These are phyloP conservation scores for Chalcosyrphus nemorum DNA, from an alignment of 2,888 invertebrate species.

Conservation along the genomic window DNA sequence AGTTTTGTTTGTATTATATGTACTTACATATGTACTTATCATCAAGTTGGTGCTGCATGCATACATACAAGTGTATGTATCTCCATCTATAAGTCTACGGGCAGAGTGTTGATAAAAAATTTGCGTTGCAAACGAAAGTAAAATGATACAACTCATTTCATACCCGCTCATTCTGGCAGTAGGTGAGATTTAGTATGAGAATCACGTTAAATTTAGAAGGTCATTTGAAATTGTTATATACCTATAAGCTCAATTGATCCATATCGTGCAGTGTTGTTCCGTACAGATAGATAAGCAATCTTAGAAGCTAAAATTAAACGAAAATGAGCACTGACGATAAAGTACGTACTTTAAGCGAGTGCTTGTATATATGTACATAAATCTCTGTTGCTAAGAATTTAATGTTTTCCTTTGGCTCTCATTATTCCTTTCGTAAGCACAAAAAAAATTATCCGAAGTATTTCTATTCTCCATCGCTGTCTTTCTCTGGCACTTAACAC, in stretches of 20 bases:
- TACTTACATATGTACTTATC: no score
- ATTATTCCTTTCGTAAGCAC: background rate
- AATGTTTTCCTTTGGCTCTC: conserved; percentile 7
- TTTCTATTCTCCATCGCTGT: background rate
- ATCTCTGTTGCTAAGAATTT: conserved; percentile 1
- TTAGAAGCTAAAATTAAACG: background rate
- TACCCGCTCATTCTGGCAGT: background rate
- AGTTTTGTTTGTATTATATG: no score
- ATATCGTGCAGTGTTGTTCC: background rate
- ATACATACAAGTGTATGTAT: no score
- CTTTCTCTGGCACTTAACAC: background rate
- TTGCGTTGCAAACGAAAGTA: background rate
- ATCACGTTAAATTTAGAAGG: background rate
- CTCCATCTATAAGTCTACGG: no score
- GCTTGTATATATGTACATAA: conserved; percentile 1
- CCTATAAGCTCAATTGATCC: background rate
- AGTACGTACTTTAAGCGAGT: background rate
- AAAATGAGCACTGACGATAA: background rate
- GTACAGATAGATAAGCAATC: background rate
- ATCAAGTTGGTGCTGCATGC: no score
- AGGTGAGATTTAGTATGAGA: background rate
- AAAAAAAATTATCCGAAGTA: background rate
- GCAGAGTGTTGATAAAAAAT: background rate
- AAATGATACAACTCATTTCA: background rate
- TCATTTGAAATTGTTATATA: background rate